These are phyloP conservation scores for Clamator glandarius DNA, from an alignment of 2,797 vertebrate species.

Conservation along the genomic window DNA sequence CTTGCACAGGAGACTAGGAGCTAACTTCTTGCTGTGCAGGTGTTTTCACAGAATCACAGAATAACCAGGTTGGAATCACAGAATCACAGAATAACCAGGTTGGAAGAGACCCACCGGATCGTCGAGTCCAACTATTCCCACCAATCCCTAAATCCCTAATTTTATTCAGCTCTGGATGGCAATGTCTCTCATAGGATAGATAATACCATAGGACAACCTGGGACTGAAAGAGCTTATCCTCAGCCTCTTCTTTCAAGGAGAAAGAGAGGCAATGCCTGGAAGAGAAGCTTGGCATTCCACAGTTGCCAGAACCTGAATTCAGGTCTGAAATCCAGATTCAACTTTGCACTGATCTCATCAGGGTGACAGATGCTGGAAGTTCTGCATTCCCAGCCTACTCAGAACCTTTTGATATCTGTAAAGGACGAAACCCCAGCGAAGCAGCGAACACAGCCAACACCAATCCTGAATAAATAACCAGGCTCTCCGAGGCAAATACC, in stretches of 20 bases:
- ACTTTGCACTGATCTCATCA: neutral
- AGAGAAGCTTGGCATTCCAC: neutral
- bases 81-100: too few species aligned
- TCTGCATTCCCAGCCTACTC: neutral
- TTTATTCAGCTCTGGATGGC: neutral
- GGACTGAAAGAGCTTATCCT: neutral
- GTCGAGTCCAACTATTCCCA: too few species aligned
- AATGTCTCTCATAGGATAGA: too few species aligned
- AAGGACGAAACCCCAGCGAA: neutral
- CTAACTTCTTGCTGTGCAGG: neutral
- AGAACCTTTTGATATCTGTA: accelerated
- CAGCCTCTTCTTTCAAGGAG: neutral
- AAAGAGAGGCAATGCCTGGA: neutral
- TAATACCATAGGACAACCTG: neutral
- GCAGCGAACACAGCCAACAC: accelerated
- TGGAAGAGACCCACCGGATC: too few species aligned
- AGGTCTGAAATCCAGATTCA: neutral
- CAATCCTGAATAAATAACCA: accelerated
- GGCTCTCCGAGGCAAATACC: conserved; percentile 67
- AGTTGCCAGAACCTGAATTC: neutral
- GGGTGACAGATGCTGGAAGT: accelerated
- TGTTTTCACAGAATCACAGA: too few species aligned
- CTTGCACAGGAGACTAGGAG: neutral
- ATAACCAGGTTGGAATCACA: too few species aligned
- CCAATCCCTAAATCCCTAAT: too few species aligned